phyloP scores from a whole-genome alignment of 2,888 invertebrate genomes.

The Sinopyrophorus schimmeli region DNA sequence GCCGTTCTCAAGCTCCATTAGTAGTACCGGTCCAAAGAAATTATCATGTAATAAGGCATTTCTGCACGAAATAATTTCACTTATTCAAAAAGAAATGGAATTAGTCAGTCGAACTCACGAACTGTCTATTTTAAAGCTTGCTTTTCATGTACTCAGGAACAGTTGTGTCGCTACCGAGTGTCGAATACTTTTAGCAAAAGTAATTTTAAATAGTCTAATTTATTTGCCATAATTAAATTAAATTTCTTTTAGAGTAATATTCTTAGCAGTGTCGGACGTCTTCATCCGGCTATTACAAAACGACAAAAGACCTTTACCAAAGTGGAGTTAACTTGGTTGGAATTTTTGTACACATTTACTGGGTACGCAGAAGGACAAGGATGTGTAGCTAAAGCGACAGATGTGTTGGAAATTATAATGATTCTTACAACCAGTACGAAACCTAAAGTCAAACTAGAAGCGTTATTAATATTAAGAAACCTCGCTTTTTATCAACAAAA shows the following conservation, averaged over 20 bases:
- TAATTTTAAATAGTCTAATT: constrained; percentile 40
- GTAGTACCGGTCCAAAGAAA: constrained; percentile 59
- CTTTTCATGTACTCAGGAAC: constrained; percentile 59
- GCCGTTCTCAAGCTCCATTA: constrained; percentile 57
- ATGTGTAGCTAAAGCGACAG: constrained; percentile 55
- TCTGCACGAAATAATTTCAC: constrained; percentile 57
- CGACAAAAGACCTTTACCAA: constrained; percentile 59
- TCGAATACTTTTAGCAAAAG: constrained; percentile 65
- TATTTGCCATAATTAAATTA: neutral
- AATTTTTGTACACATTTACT: constrained; percentile 59
- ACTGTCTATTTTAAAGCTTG: constrained; percentile 53
- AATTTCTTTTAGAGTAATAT: constrained; percentile 54
- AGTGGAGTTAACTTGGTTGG: constrained; percentile 59
- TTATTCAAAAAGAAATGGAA: constrained; percentile 59
- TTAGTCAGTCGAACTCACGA: constrained; percentile 55
- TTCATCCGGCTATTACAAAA: constrained; percentile 60
- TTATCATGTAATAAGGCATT: constrained; percentile 58
- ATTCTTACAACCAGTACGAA: constrained; percentile 42
- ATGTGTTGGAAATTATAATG: constrained; percentile 51
- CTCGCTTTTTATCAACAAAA: constrained; percentile 60
- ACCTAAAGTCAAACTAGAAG: constrained; percentile 46
- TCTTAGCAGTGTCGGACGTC: constrained; percentile 54
- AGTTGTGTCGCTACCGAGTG: constrained; percentile 63
- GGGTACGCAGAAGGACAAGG: constrained; percentile 61
- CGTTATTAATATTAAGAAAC: constrained; percentile 60